Evolutionary conservation across 2,888 invertebrate species (phyloP), one percentile per base, ranked within the genome.

Genomic region (Mythimna albipuncta): DNA sequence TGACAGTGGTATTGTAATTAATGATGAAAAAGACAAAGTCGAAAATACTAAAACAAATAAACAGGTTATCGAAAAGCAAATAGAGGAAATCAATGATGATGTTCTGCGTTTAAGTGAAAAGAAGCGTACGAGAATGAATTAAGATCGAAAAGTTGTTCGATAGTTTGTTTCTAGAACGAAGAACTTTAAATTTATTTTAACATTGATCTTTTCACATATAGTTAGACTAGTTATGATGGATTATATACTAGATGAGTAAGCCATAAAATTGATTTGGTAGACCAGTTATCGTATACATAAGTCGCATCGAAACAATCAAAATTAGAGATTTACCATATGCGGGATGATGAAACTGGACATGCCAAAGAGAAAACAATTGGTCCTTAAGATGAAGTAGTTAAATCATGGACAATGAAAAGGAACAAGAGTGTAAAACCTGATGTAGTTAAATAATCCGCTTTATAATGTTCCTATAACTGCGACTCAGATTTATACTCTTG

Each of bases 1-100:
- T 74, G 38, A 35, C 2, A 80, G 84, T 81, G 81, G 66, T 19
- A 64, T 41, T 32, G 19, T 47, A 26, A 54, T 6, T 13, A 0
- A 26, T 6, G 44, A n/a, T 21, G 7, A 2, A n/a, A 9, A 38
- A 57, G 9, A 38, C 7, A 21, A 13, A n/a, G n/a, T n/a, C 11
- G 35, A 55, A 41, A 41, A 21, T 10, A 26, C 38, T 13, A 10
- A 35, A 44, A 21, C 7, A 13, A 26, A 32, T 52, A 52, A 52
- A 52, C n/a, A 0, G n/a, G 3, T 35, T 32, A 7, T 41, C 2
- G 50, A 13, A 9, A 41, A 19, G 4, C 2, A 19, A 21, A n/a
- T 5, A 7, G 2, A 72, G 0, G 32, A 13, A 3, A 16, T 21
- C 6, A 41, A 7, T n/a, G 44, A 52, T 13, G 11, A 50, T 35